These are phyloP conservation scores for Octodonta nipae DNA, from an alignment of 2,888 invertebrate species.

Conservation along the genomic window DNA sequence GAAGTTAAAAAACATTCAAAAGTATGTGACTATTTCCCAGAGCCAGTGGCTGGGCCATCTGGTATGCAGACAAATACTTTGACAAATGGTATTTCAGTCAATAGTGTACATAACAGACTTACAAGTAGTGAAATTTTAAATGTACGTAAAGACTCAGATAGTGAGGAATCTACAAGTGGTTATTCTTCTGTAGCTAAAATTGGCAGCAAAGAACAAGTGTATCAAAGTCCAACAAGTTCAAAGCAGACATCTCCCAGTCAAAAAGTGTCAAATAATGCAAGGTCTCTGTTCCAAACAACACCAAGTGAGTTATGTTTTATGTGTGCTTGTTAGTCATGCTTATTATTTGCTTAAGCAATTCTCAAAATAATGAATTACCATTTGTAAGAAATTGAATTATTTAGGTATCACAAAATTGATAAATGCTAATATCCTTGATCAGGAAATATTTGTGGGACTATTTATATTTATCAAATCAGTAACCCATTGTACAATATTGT, in stretches of 20 bases:
- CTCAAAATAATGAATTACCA: no score
- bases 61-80: slow-evolving; percentile 23
- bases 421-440: no score
- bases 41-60: slow-evolving; percentile 32
- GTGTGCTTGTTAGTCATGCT: no score
- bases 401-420: no score
- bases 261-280: slow-evolving; percentile 14
- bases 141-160: slow-evolving; percentile 41
- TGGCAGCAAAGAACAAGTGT: slow-evolving; percentile 26
- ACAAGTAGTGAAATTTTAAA: slow-evolving; percentile 13
- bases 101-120: slow-evolving; percentile 4
- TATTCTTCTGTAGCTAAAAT: slow-evolving; percentile 39
- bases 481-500: no score
- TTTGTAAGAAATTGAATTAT: no score
- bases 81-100: slow-evolving; percentile 7
- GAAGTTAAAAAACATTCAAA: no score
- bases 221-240: slow-evolving; percentile 20
- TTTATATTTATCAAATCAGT: no score
- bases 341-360: no score
- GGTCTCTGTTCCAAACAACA: slow-evolving; percentile 23
- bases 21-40: slow-evolving; percentile 18
- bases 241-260: slow-evolving; percentile 20
- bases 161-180: slow-evolving; percentile 45
- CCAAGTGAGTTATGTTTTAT: slow-evolving; percentile 29
- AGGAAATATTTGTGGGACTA: no score